Evolutionary conservation across 2,113 vertebrate species (phyloP).

Genomic region (Microtus richardsoni): DNA sequence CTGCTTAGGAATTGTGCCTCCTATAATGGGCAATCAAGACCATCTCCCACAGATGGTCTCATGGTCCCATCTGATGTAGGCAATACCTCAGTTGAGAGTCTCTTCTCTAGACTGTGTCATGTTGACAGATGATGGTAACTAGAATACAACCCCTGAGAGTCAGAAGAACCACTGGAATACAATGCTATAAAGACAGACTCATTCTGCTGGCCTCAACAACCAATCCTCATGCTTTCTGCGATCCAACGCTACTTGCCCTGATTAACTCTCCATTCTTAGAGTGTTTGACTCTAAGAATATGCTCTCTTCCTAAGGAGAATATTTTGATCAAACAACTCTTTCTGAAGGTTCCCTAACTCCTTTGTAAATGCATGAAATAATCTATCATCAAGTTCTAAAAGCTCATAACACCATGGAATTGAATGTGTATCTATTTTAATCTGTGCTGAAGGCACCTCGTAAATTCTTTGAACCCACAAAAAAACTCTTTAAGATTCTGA

Average conservation of each 20-base stretch:
- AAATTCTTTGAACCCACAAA: background rate
- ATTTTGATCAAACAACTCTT: background rate
- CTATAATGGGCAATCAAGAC: background rate
- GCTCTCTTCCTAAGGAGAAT: background rate
- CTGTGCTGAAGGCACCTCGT: background rate
- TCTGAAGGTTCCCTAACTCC: background rate
- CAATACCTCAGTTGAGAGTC: background rate
- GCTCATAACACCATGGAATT: background rate
- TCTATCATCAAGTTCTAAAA: background rate
- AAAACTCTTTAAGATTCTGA: background rate
- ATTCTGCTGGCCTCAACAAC: accelerated
- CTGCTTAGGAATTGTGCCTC: background rate
- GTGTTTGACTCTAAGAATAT: background rate
- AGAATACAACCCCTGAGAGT: background rate
- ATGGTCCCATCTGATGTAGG: no score
- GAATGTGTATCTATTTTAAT: background rate
- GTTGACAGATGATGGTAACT: background rate
- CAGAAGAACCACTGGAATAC: background rate
- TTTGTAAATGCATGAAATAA: background rate
- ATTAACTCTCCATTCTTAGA: background rate
- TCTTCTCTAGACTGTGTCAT: background rate
- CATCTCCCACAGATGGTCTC: no score
- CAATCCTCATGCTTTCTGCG: background rate
- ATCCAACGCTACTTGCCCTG: accelerated
- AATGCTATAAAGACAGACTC: no score